Percentiles rank a stretch among this genome's conserved stretches.
These are phyloP conservation scores for Folsomia manolachei DNA, from an alignment of 2,888 invertebrate species.

Conservation along the genomic window DNA sequence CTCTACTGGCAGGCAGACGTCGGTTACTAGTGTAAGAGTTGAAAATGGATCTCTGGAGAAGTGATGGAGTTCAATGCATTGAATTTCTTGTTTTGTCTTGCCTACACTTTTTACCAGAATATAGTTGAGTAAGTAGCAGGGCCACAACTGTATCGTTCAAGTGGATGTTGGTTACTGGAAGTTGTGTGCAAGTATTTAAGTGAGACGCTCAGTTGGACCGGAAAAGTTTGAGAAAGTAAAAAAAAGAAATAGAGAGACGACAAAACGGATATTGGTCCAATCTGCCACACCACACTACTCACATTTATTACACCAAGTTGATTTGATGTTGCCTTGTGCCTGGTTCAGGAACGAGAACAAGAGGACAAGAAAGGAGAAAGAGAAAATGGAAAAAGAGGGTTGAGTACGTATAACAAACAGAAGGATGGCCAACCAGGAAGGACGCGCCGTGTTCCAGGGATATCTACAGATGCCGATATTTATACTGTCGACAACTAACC, in stretches of 20 bases:
- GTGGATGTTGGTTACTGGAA: not conserved
- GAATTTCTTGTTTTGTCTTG: not conserved
- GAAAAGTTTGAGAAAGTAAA: not conserved
- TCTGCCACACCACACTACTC: slow-evolving; percentile 11
- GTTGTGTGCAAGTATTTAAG: not conserved
- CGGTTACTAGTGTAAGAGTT: not conserved
- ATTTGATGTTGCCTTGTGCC: not conserved
- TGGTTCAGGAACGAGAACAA: no score
- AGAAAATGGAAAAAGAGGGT: no score
- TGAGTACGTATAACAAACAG: not conserved
- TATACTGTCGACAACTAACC: slow-evolving; percentile 1
- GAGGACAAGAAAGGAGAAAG: not conserved
- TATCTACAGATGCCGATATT: slow-evolving; percentile 17
- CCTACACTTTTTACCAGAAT: no score
- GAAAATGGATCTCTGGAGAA: no score
- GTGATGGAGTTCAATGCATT: not conserved
- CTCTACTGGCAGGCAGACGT: not conserved
- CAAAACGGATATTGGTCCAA: slow-evolving; percentile 18
- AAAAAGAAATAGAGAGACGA: slow-evolving; percentile 1
- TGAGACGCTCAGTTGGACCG: not conserved
- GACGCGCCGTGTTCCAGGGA: no score
- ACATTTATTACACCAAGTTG: slow-evolving; percentile 5
- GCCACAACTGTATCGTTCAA: not conserved
- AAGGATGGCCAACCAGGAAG: not conserved
- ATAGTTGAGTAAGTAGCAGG: no score